Percentiles rank a stretch among this genome's conserved stretches.
Conservation (phyloP, 2,113 vertebrate genomes). For the Charina bottae region DNA sequence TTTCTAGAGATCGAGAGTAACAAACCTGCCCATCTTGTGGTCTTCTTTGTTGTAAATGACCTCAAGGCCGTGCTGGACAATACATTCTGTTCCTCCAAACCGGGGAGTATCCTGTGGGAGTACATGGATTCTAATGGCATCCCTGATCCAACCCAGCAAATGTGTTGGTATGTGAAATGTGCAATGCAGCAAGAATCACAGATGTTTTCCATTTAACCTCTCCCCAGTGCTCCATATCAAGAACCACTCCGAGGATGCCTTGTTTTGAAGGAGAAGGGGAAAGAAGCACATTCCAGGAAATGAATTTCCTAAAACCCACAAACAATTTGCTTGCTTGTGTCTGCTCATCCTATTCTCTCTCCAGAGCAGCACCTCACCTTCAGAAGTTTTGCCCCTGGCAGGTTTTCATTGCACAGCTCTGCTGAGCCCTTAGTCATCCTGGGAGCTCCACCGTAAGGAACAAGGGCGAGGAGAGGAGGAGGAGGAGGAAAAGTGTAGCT, state of each 20-base stretch:
- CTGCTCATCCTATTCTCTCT: neutral
- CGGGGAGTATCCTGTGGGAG: neutral
- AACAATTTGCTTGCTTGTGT: neutral
- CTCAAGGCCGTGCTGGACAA: neutral
- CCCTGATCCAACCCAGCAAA: neutral
- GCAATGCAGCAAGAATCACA: slow-evolving; percentile 17
- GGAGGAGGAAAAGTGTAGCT: neutral
- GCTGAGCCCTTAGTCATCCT: neutral
- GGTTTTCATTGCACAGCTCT: neutral
- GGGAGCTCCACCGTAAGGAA: neutral
- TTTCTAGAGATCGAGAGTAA: neutral
- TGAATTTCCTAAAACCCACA: slow-evolving; percentile 1
- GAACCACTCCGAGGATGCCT: neutral
- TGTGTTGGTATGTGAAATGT: slow-evolving; percentile 9
- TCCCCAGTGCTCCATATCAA: neutral
- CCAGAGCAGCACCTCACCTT: neutral
- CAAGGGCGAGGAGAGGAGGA: neutral
- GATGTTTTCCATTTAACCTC: slow-evolving; percentile 7
- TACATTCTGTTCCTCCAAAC: neutral
- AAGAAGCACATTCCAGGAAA: neutral
- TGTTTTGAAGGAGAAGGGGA: neutral
- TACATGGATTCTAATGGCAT: neutral
- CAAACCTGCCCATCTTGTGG: neutral
- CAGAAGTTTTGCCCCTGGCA: neutral
- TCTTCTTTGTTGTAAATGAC: neutral